Evolutionary conservation across 2,888 invertebrate species (phyloP), one percentile per base, ranked within the genome.

Genomic region (Cremastinae sp.): DNA sequence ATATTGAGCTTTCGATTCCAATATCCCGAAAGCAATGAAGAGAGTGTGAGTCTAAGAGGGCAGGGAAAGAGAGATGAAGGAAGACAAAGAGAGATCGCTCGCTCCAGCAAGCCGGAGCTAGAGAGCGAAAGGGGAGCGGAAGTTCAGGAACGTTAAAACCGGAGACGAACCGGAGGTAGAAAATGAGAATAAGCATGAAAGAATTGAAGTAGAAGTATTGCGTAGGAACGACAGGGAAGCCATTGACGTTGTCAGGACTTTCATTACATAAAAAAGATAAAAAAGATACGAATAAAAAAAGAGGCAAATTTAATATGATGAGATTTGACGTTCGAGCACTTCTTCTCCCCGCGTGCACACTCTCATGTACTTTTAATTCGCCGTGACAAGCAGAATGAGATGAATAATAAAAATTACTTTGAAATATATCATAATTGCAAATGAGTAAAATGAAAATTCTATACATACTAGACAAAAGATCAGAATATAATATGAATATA

Each of bases 291-390:
- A 84, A 86, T 85, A 84, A 47, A 5, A 37, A 47, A 51, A 49
- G 81, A 82, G 83, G 84, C 85, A 84, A 83, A 81, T 80, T 79
- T 81, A 78, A 78, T 83, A 81, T 87, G 88, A 87, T 85, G 83
- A 84, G 86, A 87, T 87, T 86, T 85, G 85, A 85, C 85, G 82
- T 82, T 79, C 82, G 84, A 85, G 86, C 85, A 84, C 84, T 86
- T 84, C 73, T 55, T 75, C 45, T 22, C 58, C 61, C 8, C 22
- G 22, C 47, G 41, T n/a, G 41, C 47, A 37, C 41, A 56, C 58
- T 14, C 28, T 2, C 2, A 5, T 28, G 5, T 28, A 28, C 28
- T 49, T 41, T 43, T 39, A 16, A 43, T 41, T 16, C 18, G 28
- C 35, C 9, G 35, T 9, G 16, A 22, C 47, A 10, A 22, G 9